Evolutionary conservation across 2,113 vertebrate genomes (phyloP), one percentile per base, ranked within the genome.

Genomic region (Otocyon megalotis): DNA sequence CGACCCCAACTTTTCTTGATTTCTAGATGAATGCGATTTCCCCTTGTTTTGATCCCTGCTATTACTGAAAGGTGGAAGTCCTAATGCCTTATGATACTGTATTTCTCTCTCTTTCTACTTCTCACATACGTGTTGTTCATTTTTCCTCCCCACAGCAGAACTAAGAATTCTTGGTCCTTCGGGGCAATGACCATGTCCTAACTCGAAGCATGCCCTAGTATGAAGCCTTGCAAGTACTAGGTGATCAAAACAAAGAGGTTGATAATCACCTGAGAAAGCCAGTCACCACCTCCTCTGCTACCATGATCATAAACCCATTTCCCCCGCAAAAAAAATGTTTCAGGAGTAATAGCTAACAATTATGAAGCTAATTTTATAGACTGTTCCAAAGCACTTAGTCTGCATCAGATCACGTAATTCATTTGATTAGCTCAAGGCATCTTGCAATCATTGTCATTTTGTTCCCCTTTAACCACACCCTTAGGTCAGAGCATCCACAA

Each of bases 221-320:
- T 48, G 92, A 90, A 93, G 26, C n/a, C 11, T 80, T 54, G 8
- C 16, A 67, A 79, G 54, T 19, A 60, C 10, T 65, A 50, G 48
- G 15, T 24, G 24, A 69, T 77, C 30, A 84, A 91, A 90, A 94
- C 88, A 86, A 96, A 88, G n/a, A 56, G 26, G 28, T 13, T 74
- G 20, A 94, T 28, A 26, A 63, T 88, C 62, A 43, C 8, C 4
- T 1, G 74, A 81, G 81, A 77, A 90, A 94, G 15, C 14, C 26
- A 37, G 43, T 85, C 20, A n/a, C 32, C 3, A 17, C 35, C 3
- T 76, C 19, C 6, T 90, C 60, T 1, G 15, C 13, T 11, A 74
- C 43, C 37, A 62, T 16, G 24, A 26, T 65, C 72, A 71, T 43
- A 74, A 87, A 30, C 10, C 35, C 43, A 2, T 69, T 16, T n/a